These are phyloP conservation scores for Formicarius rufipectus DNA, from an alignment of 2,113 vertebrate genomes.

Conservation along the genomic window DNA sequence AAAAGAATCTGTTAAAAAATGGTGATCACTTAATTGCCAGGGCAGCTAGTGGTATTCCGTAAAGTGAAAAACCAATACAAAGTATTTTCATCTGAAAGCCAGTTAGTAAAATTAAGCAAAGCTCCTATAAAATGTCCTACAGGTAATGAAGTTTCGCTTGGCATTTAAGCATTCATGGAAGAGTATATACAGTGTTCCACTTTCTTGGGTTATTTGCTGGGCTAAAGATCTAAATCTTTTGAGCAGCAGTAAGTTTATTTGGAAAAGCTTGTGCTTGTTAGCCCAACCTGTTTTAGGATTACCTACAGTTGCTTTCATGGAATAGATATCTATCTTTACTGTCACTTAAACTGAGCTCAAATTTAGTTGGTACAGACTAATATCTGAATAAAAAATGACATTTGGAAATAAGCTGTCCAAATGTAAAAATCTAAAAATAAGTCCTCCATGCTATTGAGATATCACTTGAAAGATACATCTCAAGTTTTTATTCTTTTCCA, in stretches of 20 bases:
- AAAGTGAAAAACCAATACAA: background rate
- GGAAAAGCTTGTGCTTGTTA: background rate
- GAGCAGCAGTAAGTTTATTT: background rate
- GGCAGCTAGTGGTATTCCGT: background rate
- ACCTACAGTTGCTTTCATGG: background rate
- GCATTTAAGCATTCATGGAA: background rate
- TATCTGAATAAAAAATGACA: background rate
- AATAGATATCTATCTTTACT: background rate
- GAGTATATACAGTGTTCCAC: background rate
- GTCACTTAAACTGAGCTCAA: background rate
- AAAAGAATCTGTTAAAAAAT: background rate
- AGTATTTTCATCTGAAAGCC: background rate
- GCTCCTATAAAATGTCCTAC: background rate
- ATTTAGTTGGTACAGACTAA: background rate
- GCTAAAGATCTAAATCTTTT: background rate
- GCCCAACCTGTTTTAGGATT: background rate
- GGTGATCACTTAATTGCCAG: background rate
- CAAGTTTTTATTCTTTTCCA: background rate
- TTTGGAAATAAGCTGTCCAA: background rate
- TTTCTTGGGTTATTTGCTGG: background rate
- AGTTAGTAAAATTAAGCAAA: background rate
- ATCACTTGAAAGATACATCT: background rate
- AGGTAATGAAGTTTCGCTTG: accelerated
- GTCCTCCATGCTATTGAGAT: background rate
- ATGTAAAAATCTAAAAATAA: background rate